Evolutionary conservation across 2,888 invertebrate genomes (phyloP).

Genomic region (Melipona bicolor): DNA sequence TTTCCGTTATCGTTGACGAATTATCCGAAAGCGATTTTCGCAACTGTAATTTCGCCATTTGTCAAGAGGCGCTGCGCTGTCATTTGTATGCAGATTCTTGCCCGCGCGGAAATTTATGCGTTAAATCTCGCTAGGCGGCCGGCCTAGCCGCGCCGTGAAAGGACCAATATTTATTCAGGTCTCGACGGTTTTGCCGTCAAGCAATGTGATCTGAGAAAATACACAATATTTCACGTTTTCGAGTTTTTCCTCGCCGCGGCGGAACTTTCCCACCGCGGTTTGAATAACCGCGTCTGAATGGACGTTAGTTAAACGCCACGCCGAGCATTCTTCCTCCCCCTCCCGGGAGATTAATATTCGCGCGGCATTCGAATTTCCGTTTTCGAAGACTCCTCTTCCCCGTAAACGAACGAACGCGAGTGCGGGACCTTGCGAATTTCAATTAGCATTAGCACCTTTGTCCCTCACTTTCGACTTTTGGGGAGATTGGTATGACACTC

Average conservation of each 20-base stretch:
- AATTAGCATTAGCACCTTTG: no score
- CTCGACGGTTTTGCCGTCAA: neutral
- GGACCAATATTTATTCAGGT: constrained; percentile 40
- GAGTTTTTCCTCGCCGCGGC: neutral
- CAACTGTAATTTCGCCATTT: constrained; percentile 36
- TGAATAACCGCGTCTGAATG: no score
- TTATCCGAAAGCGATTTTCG: constrained; percentile 22
- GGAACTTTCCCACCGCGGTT: neutral
- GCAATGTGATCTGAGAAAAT: constrained; percentile 21
- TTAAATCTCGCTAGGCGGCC: constrained; percentile 12
- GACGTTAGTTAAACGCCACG: neutral
- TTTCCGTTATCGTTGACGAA: constrained; percentile 13
- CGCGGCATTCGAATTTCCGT: neutral
- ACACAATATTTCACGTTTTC: constrained; percentile 4
- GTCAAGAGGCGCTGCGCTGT: neutral
- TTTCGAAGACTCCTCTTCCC: no score
- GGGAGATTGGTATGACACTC: no score
- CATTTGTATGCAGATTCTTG: constrained; percentile 37
- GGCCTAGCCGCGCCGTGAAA: neutral
- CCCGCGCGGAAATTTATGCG: constrained; percentile 24
- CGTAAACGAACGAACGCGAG: no score
- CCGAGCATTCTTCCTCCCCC: neutral
- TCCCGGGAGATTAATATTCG: neutral
- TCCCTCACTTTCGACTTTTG: no score
- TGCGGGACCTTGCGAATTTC: no score